phyloP scores from a whole-genome alignment of 1,140 invertebrate species.

The Metopolophium dirhodum region DNA sequence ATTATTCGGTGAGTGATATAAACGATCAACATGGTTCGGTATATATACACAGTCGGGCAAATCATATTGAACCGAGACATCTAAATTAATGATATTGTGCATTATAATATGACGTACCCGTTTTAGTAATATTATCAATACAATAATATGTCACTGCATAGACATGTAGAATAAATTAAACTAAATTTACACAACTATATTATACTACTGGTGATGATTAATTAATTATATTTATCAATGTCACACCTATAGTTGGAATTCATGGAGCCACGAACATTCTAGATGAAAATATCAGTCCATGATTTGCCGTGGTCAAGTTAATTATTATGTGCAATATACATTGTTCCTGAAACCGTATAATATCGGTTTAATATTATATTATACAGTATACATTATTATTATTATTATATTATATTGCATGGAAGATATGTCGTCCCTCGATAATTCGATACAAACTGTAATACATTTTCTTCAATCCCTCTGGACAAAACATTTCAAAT shows the following conservation, averaged over 20 bases:
- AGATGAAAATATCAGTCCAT: not conserved
- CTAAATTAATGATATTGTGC: not conserved
- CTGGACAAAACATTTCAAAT: not conserved
- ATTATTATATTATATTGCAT: not conserved
- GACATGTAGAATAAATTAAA: not conserved
- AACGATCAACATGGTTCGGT: not conserved
- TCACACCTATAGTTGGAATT: not conserved
- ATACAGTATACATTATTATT: not conserved
- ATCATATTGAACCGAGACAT: not conserved
- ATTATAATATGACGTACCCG: not conserved
- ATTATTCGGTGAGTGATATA: not conserved
- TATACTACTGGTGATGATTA: not conserved
- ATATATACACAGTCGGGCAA: not conserved
- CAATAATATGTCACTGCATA: not conserved
- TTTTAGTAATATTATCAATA: not conserved
- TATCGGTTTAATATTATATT: not conserved
- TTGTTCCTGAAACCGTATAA: not conserved
- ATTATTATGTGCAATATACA: not conserved
- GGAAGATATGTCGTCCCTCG: not conserved
- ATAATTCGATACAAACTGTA: not conserved
- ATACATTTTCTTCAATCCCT: not conserved
- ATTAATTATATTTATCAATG: not conserved
- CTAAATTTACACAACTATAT: not conserved
- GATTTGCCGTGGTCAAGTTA: not conserved
- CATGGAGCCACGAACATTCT: not conserved